Conservation (phyloP, 53 echinoderm and acorn worm species). For the Paracentrotus lividus region DNA sequence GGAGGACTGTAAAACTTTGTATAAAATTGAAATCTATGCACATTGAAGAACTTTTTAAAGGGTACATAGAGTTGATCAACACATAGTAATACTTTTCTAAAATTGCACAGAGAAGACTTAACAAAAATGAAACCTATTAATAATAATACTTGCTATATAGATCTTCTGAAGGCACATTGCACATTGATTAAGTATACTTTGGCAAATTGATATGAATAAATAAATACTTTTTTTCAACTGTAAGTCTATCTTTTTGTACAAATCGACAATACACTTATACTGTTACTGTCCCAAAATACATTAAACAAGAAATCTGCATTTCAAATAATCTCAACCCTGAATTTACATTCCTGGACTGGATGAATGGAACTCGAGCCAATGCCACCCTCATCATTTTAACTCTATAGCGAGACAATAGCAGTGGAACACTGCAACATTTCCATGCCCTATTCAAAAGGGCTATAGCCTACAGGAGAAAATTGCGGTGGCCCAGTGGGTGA, state of each 20-base stretch:
- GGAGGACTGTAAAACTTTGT: background rate
- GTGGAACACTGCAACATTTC: background rate
- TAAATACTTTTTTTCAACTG: background rate
- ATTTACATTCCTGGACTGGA: background rate
- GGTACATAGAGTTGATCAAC: background rate
- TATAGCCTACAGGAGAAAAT: constrained; percentile 1
- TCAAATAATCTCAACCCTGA: background rate
- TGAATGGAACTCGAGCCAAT: background rate
- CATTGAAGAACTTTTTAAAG: constrained; percentile 11
- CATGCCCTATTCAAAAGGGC: background rate
- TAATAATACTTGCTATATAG: background rate
- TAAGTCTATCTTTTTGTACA: background rate
- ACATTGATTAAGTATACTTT: background rate
- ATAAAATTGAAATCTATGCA: background rate
- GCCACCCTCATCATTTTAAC: background rate
- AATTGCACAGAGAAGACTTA: background rate
- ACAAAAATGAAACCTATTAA: background rate
- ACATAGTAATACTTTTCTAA: background rate
- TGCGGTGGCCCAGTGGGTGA: background rate
- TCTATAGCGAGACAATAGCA: background rate
- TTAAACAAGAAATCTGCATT: background rate
- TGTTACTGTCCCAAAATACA: background rate
- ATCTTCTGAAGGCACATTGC: background rate
- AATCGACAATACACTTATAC: background rate
- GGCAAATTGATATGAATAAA: background rate